A percentile compares a stretch with the other conserved stretches of the same genome.
Evolutionary conservation across 2,113 vertebrate species (phyloP).

Genomic region (Cyprichromis sp.): DNA sequence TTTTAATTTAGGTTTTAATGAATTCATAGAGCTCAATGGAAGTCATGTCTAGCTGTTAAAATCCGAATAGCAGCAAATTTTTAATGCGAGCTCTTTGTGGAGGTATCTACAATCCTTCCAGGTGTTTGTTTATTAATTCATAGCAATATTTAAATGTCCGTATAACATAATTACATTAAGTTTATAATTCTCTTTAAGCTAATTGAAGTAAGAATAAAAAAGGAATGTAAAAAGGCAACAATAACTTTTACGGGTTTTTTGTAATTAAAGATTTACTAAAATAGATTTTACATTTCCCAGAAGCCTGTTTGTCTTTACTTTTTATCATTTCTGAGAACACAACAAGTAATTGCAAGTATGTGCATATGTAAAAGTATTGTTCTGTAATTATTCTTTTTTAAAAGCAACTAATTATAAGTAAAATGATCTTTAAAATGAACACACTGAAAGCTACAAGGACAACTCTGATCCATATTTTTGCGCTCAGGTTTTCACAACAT

Average conservation of each 20-base stretch:
- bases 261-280: not conserved
- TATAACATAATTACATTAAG: not conserved
- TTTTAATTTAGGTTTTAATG: not conserved
- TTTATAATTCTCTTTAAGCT: not conserved
- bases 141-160: not conserved
- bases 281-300: not conserved
- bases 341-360: not conserved
- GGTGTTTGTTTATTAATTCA: not conserved
- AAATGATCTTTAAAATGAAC: not conserved
- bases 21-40: not conserved
- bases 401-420: not conserved
- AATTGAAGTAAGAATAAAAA: not conserved
- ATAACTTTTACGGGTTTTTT: not conserved
- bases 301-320: not conserved
- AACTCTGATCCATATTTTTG: not conserved
- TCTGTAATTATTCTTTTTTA: not conserved
- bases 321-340: not conserved
- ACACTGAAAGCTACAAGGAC: not conserved
- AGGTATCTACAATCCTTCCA: not conserved
- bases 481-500: not conserved
- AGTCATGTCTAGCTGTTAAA: not conserved
- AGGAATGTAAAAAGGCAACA: not conserved
- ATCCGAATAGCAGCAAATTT: not conserved
- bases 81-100: not conserved
- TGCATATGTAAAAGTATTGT: not conserved